Conservation (phyloP, 2,113 vertebrate genomes). For the Anguilla japonica region DNA sequence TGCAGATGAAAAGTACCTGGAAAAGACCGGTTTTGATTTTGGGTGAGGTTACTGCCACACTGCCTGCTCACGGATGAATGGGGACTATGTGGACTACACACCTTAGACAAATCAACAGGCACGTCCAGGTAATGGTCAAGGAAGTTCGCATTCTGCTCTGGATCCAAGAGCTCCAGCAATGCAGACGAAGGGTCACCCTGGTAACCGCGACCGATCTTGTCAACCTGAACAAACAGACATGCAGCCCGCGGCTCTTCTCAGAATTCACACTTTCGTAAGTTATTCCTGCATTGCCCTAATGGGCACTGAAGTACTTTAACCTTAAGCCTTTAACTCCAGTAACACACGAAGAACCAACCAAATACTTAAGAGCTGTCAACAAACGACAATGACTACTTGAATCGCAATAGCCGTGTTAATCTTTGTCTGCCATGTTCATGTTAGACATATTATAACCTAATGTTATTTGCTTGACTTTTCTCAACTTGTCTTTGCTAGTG, state of each 20-base stretch:
- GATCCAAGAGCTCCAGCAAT: conserved; percentile 89
- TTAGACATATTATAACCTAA: no score
- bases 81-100: conserved; percentile 36
- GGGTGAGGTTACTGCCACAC: not conserved
- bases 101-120: conserved; percentile 95
- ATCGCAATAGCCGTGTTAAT: not conserved
- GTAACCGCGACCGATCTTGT: conserved; percentile 97
- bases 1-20: conserved; percentile 96
- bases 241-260: not conserved
- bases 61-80: not conserved
- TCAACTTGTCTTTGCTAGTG: no score
- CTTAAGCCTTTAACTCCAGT: not conserved
- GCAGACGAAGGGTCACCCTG: conserved; percentile 96
- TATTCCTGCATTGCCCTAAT: not conserved
- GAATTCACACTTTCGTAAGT: not conserved
- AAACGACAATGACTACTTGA: not conserved
- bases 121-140: conserved; percentile 97
- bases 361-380: no score
- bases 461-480: no score
- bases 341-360: not conserved
- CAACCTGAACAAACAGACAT: conserved; percentile 73
- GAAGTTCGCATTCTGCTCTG: conserved; percentile 95
- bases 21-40: conserved; percentile 6
- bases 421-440: no score
- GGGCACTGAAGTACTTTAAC: not conserved